Conservation (phyloP, 2,888 invertebrate species). For the Caenorhabditis wallacei region DNA sequence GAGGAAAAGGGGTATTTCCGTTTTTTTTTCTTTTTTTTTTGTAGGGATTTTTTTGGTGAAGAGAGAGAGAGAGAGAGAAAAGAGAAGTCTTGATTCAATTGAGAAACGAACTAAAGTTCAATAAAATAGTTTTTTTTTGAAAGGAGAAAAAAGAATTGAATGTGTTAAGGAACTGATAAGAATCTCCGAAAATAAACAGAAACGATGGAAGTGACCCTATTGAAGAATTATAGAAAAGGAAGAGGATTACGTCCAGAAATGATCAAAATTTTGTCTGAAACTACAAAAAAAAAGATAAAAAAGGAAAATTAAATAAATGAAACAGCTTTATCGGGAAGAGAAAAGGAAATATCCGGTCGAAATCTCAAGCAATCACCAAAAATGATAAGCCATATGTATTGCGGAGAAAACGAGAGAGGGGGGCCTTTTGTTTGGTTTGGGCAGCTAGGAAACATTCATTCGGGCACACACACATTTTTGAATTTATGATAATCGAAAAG, state of each 20-base stretch:
- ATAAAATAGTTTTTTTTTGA: too few species aligned
- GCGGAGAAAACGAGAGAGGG: background rate
- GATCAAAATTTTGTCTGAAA: conserved; percentile 5
- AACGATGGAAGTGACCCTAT: conserved; percentile 1
- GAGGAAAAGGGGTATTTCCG: conserved; percentile 12
- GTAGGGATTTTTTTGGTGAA: background rate
- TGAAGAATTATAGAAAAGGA: background rate
- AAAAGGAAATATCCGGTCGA: conserved; percentile 46
- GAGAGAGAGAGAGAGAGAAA: background rate
- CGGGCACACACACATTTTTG: conserved; percentile 59
- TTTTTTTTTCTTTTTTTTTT: conserved; percentile 17
- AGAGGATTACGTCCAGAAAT: background rate
- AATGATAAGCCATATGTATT: conserved; percentile 47
- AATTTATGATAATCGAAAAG: conserved; percentile 56
- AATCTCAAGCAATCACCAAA: conserved; percentile 10
- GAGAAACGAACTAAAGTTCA: too few species aligned
- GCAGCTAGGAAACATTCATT: too few species aligned
- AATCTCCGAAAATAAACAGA: conserved; percentile 6
- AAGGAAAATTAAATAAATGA: background rate
- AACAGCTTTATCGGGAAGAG: background rate
- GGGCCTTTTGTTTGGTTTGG: conserved; percentile 57
- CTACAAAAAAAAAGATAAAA: background rate
- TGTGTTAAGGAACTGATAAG: conserved; percentile 10
- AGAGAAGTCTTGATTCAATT: background rate
- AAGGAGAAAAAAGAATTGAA: background rate